A percentile compares a stretch with the other conserved stretches of the same genome.
phyloP scores from a whole-genome alignment of 64 coral and sea anemone genomes.

The Catalaphyllia jardinei region DNA sequence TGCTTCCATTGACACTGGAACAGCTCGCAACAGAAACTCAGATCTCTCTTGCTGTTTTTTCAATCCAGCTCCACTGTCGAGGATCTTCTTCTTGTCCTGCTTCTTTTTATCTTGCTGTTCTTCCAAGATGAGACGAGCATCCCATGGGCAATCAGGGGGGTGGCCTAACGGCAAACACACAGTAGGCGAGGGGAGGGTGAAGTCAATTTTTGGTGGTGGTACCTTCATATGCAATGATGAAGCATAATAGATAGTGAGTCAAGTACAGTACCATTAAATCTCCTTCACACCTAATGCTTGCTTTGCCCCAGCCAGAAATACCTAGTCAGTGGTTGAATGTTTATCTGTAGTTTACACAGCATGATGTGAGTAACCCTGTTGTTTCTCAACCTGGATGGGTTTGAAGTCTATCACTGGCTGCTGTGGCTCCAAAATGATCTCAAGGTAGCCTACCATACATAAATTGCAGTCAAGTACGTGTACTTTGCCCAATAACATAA shows the following conservation, averaged over 20 bases:
- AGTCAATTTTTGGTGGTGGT: constrained; percentile 92
- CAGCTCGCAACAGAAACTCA: constrained; percentile 68
- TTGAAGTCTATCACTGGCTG: no score
- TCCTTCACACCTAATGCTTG: no score
- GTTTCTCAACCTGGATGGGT: no score
- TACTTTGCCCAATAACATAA: no score
- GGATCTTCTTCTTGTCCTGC: constrained; percentile 76
- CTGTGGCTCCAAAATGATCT: no score
- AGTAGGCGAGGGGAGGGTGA: constrained; percentile 93
- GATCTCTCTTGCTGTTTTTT: constrained; percentile 61
- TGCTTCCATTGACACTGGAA: constrained; percentile 86
- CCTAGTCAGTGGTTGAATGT: no score
- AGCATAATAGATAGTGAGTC: background rate
- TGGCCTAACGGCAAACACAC: constrained; percentile 70
- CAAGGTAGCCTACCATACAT: no score
- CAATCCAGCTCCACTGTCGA: constrained; percentile 54
- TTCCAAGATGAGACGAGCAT: constrained; percentile 76
- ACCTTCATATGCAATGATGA: constrained; percentile 36
- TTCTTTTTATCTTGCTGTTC: constrained; percentile 74
- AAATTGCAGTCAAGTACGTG: no score
- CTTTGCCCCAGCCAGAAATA: no score
- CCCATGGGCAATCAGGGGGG: constrained; percentile 93
- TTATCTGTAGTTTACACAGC: no score
- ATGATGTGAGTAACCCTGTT: no score
- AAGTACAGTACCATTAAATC: background rate